Evolutionary conservation across 2,797 vertebrate species (phyloP).

Genomic region (Gallinago nigripennis): DNA sequence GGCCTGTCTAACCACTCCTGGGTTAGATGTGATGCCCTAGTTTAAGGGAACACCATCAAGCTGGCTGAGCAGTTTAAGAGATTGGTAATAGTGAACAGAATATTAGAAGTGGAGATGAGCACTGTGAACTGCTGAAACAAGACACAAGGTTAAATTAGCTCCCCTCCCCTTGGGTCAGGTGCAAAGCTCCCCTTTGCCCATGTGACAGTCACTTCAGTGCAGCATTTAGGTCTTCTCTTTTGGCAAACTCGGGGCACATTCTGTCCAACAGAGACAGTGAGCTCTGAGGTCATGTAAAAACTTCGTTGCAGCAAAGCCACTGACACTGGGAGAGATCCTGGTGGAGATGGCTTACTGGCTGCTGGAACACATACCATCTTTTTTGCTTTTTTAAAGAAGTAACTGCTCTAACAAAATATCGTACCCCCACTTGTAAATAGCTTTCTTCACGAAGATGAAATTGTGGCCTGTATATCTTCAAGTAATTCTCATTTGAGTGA

Average conservation of each 20-base stretch:
- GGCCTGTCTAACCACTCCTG: neutral
- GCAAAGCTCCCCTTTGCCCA: neutral
- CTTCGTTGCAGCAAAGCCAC: neutral
- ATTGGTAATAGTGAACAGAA: neutral
- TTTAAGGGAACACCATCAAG: neutral
- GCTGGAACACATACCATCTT: neutral
- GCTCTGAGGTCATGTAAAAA: neutral
- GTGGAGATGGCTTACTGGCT: neutral
- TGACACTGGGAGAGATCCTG: neutral
- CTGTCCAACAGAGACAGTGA: neutral
- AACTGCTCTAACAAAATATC: neutral
- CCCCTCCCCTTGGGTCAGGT: neutral
- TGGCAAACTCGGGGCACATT: neutral
- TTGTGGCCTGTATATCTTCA: neutral
- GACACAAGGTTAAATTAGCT: neutral
- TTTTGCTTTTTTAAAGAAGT: neutral
- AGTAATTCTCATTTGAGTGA: neutral
- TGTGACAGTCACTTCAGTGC: neutral
- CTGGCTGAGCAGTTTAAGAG: neutral
- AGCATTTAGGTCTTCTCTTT: neutral
- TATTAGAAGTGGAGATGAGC: neutral
- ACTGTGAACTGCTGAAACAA: neutral
- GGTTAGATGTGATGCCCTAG: neutral
- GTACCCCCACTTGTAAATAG: neutral
- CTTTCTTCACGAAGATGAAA: neutral